Conservation (phyloP, 2,888 invertebrate species). For the Caenorhabditis sp. region DNA sequence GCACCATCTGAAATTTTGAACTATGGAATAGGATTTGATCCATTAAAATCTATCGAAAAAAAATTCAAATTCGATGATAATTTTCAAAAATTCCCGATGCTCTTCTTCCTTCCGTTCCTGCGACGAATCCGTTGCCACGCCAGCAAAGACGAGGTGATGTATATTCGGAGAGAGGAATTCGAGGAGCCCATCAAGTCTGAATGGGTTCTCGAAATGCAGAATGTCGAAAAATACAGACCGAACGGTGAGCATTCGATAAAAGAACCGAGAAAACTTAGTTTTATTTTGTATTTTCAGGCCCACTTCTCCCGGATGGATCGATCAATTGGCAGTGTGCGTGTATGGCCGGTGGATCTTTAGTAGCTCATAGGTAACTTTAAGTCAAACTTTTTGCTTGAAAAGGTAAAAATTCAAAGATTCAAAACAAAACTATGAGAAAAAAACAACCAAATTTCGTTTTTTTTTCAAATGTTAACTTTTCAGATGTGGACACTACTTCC, state of each 20-base stretch:
- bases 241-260: conserved; percentile 18
- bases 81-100: conserved; percentile 22
- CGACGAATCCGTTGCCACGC: conserved; percentile 39
- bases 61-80: neutral
- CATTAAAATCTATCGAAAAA: neutral
- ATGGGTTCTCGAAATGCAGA: conserved; percentile 41
- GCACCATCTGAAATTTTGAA: too few species aligned
- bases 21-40: neutral
- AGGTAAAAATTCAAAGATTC: too few species aligned
- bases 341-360: conserved; percentile 72
- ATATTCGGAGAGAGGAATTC: conserved; percentile 56
- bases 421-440: too few species aligned
- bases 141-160: conserved; percentile 61
- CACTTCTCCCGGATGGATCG: conserved; percentile 65
- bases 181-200: conserved; percentile 50
- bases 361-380: conserved; percentile 63
- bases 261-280: neutral
- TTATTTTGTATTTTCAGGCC: conserved; percentile 51
- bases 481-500: conserved; percentile 71
- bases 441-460: too few species aligned
- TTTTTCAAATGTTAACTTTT: neutral
- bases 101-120: conserved; percentile 13
- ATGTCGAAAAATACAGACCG: conserved; percentile 45
- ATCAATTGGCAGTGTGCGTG: conserved; percentile 75
- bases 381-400: neutral